These are phyloP conservation scores for Aradophagus sp. DNA, from an alignment of 1,140 invertebrate genomes.

Conservation along the genomic window DNA sequence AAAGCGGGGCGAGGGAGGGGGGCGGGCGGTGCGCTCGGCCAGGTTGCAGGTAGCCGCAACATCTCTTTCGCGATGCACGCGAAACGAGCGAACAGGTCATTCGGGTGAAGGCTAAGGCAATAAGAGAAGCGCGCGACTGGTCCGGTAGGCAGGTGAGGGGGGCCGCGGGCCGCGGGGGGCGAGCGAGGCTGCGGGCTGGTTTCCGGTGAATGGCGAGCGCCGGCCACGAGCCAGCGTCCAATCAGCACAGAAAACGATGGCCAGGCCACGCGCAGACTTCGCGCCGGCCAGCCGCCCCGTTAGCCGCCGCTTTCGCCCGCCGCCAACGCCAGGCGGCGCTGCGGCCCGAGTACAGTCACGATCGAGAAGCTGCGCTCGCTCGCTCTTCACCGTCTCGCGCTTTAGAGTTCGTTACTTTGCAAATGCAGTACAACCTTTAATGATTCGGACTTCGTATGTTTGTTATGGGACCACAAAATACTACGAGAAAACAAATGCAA, in stretches of 20 bases:
- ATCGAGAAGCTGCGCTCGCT: not conserved
- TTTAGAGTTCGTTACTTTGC: too few relatives aligned
- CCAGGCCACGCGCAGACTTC: conserved; percentile 70
- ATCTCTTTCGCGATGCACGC: conserved; percentile 39
- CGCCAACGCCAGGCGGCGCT: not conserved
- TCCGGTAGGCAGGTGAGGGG: conserved; percentile 22
- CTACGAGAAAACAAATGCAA: too few relatives aligned
- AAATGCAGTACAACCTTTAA: too few relatives aligned
- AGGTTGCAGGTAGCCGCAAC: conserved; percentile 49
- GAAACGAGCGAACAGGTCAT: conserved; percentile 57
- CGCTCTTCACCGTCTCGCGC: not conserved
- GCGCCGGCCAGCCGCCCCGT: conserved; percentile 28
- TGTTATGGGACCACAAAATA: too few relatives aligned
- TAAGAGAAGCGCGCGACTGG: conserved; percentile 24
- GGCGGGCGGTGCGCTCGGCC: conserved; percentile 11
- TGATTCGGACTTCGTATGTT: too few relatives aligned
- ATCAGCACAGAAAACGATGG: conserved; percentile 71
- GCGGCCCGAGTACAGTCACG: not conserved
- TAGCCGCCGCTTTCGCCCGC: conserved; percentile 12
- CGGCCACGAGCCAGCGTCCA: conserved; percentile 75
- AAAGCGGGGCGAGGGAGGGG: not conserved
- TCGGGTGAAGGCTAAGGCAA: conserved; percentile 51
- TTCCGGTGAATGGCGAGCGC: conserved; percentile 74
- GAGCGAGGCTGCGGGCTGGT: conserved; percentile 57
- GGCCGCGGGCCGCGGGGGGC: too few relatives aligned